These are phyloP conservation scores for Misgurnus anguillicaudatus DNA, from an alignment of 2,113 vertebrate genomes.

Conservation along the genomic window DNA sequence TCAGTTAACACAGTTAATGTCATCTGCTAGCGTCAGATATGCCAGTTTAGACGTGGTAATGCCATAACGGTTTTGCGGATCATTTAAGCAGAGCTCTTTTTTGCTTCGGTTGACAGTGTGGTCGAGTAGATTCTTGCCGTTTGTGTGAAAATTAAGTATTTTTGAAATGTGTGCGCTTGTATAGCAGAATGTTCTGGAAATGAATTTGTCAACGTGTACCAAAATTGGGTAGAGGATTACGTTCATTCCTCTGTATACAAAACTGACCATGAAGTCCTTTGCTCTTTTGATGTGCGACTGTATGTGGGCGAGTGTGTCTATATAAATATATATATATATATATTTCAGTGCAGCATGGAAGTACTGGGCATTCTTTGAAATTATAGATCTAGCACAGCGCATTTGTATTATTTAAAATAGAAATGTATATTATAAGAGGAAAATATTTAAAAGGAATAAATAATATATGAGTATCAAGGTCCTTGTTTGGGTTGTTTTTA, in stretches of 20 bases:
- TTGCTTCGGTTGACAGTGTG: conserved; percentile 47
- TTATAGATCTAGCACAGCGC: conserved; percentile 78
- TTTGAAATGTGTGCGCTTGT: conserved; percentile 65
- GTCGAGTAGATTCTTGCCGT: conserved; percentile 15
- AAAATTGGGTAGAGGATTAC: conserved; percentile 58
- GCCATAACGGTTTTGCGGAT: conserved; percentile 26
- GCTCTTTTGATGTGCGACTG: conserved; percentile 54
- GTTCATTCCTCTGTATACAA: conserved; percentile 68
- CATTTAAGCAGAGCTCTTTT: conserved; percentile 41
- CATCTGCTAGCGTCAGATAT: conserved; percentile 1
- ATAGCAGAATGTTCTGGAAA: conserved; percentile 63
- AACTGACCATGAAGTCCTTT: conserved; percentile 60
- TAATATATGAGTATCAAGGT: conserved; percentile 79
- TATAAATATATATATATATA: conserved; percentile 58
- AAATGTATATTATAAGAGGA: conserved; percentile 81
- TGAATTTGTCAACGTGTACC: conserved; percentile 59
- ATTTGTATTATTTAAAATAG: conserved; percentile 82
- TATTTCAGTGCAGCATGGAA: conserved; percentile 73
- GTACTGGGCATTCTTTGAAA: conserved; percentile 75
- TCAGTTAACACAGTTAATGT: background rate
- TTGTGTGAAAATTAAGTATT: conserved; percentile 52
- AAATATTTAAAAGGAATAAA: conserved; percentile 85
- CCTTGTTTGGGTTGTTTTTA: conserved; percentile 40
- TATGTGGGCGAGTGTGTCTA: conserved; percentile 57
- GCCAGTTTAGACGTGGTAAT: conserved; percentile 34